Conservation (phyloP, 2,113 vertebrate genomes). For the Gymnorhina tibicen region DNA sequence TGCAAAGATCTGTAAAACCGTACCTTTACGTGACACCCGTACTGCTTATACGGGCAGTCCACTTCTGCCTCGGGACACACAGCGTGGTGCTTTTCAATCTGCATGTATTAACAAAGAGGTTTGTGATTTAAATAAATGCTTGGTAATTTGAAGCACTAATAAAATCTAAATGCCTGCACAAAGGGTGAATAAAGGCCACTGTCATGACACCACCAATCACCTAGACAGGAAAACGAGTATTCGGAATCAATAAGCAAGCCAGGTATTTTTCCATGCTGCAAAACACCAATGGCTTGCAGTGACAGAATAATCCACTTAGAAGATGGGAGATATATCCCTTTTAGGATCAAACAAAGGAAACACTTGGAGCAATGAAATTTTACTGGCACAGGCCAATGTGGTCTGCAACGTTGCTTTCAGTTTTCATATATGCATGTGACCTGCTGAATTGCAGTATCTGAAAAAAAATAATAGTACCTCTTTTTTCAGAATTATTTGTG, state of each 20-base stretch:
- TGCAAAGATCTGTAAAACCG: neutral
- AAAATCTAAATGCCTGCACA: neutral
- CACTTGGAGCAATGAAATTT: neutral
- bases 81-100: conserved; percentile 74
- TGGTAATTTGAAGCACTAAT: neutral
- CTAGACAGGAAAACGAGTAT: neutral
- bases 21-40: conserved; percentile 83
- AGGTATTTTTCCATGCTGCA: neutral
- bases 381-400: neutral
- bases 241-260: neutral
- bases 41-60: conserved; percentile 81
- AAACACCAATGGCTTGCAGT: neutral
- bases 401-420: neutral
- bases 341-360: neutral
- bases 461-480: conserved; percentile 67
- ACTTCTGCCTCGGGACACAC: conserved; percentile 80
- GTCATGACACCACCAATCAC: neutral
- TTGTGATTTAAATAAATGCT: neutral
- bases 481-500: conserved; percentile 72
- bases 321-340: neutral
- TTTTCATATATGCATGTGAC: neutral
- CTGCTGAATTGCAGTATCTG: neutral
- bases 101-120: neutral
- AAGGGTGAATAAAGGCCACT: neutral
- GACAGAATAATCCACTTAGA: neutral